These are phyloP conservation scores for Sandelia bainsii DNA, from an alignment of 2,797 vertebrate species.

Conservation along the genomic window DNA sequence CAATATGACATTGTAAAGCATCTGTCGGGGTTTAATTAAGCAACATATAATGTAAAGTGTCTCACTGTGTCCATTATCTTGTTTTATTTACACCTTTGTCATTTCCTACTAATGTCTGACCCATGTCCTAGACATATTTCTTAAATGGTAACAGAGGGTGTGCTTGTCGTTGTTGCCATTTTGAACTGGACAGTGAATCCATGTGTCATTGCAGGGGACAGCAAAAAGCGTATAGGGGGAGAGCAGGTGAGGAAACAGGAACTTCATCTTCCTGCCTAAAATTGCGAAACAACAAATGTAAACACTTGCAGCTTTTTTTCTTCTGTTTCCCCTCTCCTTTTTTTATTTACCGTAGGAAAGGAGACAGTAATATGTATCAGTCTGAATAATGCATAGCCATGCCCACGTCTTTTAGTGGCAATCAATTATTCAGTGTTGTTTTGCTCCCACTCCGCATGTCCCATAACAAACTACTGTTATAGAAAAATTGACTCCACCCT, in stretches of 20 bases:
- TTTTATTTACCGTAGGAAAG: conserved; percentile 59
- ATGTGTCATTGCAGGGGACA: conserved; percentile 11
- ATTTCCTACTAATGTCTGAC: conserved; percentile 3
- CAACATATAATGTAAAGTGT: not conserved
- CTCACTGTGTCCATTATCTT: not conserved
- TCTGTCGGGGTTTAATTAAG: not conserved
- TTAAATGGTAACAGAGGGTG: conserved; percentile 21
- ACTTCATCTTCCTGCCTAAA: conserved; percentile 23
- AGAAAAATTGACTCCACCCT: conserved; percentile 68
- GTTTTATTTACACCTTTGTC: conserved; percentile 14
- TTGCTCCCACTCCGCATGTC: conserved; percentile 71
- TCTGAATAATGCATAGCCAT: conserved; percentile 75
- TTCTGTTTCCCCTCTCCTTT: not conserved
- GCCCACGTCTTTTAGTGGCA: conserved; percentile 66
- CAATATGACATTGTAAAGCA: not conserved
- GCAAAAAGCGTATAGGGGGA: not conserved
- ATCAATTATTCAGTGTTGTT: conserved; percentile 80
- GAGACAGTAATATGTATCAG: conserved; percentile 66
- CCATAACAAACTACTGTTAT: conserved; percentile 70
- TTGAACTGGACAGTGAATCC: conserved; percentile 13
- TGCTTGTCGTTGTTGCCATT: conserved; percentile 4
- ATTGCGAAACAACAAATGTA: conserved; percentile 36
- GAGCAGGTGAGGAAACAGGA: conserved; percentile 1
- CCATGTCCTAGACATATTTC: conserved; percentile 17
- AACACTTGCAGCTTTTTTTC: conserved; percentile 22